A percentile compares a stretch with the other conserved stretches of the same genome.
Evolutionary conservation across 1,140 invertebrate species (phyloP).

Genomic region (Hormaphis cornu): DNA sequence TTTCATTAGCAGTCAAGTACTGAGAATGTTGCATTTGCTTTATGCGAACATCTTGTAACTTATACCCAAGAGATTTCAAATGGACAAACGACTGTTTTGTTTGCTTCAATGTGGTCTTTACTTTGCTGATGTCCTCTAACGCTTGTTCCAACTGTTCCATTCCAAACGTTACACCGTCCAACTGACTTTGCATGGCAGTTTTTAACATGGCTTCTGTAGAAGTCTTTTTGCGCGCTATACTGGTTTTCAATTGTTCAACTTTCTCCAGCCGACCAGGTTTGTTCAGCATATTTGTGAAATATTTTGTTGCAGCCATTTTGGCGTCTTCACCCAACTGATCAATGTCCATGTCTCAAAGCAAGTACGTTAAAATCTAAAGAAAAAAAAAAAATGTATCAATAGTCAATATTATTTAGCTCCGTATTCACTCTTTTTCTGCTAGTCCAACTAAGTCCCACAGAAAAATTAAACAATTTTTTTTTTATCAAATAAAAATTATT

Average conservation of each 20-base stretch:
- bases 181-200: conserved; percentile 95
- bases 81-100: conserved; percentile 55
- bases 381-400: no score
- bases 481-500: no score
- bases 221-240: conserved; percentile 73
- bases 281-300: conserved; percentile 89
- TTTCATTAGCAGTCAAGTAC: conserved; percentile 95
- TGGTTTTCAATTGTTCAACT: conserved; percentile 76
- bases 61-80: conserved; percentile 62
- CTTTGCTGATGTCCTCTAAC: conserved; percentile 65
- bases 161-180: conserved; percentile 90
- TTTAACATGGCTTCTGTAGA: conserved; percentile 95
- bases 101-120: conserved; percentile 55
- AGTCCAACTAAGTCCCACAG: no score
- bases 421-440: no score
- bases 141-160: conserved; percentile 80
- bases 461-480: no score
- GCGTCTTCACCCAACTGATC: conserved; percentile 72
- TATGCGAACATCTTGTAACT: conserved; percentile 73
- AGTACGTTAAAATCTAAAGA: background rate
- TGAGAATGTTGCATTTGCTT: conserved; percentile 91
- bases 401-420: no score
- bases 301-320: conserved; percentile 71
- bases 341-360: conserved; percentile 36
- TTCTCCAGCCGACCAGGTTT: conserved; percentile 92